Percentiles rank a stretch among this genome's conserved stretches.
phyloP scores from a whole-genome alignment of 2,888 invertebrate species.

The Chironomus riparius region DNA sequence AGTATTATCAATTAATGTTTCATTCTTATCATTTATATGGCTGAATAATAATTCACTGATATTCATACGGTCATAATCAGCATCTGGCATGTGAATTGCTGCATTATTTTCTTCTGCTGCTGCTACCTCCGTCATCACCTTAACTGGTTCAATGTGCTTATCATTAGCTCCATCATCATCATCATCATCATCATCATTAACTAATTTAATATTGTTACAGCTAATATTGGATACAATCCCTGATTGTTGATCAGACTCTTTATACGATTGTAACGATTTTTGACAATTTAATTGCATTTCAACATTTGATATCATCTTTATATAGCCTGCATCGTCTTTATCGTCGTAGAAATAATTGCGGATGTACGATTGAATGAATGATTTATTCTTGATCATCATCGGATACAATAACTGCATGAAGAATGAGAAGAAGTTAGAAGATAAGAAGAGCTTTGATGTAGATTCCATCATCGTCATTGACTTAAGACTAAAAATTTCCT shows the following conservation, averaged over 20 bases:
- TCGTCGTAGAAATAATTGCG: not conserved
- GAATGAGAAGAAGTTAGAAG: not conserved
- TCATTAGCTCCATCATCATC: not conserved
- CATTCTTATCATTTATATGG: conserved; percentile 27
- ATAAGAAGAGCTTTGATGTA: conserved; percentile 25
- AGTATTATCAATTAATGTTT: conserved; percentile 27
- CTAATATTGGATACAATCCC: conserved; percentile 28
- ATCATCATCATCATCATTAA: too few relatives aligned
- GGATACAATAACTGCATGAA: conserved; percentile 18
- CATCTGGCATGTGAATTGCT: not conserved
- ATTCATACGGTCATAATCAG: conserved; percentile 16
- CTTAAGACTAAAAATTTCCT: conserved; percentile 30
- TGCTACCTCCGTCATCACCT: not conserved
- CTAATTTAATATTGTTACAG: conserved; percentile 26
- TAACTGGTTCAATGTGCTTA: not conserved
- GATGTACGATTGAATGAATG: not conserved
- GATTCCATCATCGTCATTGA: conserved; percentile 26
- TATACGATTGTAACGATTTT: conserved; percentile 27
- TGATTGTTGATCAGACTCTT: conserved; percentile 29
- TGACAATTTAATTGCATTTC: conserved; percentile 27
- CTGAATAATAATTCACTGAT: conserved; percentile 28
- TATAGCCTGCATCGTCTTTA: conserved; percentile 27
- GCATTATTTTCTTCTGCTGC: not conserved
- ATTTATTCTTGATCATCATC: not conserved
- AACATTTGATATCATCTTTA: conserved; percentile 27